Base-by-base conservation (phyloP, 1,140 invertebrate genomes). In the Hermatobates lingyangjiaoensis region DNA sequence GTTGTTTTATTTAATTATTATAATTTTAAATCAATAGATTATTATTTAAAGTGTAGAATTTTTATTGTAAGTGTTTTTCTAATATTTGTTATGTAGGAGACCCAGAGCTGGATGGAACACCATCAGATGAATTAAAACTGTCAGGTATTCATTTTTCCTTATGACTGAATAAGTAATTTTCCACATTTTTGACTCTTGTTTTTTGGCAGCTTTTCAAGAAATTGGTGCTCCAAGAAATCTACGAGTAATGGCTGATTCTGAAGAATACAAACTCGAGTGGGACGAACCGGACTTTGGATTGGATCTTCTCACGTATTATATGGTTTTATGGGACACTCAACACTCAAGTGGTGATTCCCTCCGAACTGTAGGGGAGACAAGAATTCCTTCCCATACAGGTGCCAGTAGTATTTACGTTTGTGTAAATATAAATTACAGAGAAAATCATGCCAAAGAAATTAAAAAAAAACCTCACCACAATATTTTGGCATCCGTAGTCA, bases 251-350 rank as follows among this genome's bases (percentile, higher is more conserved):
- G 25, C 53, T 14, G 73, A 71, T 0, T 65, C 64, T 10, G 72
- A 79, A 53, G 81, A 80, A n/a, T 78, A 75, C 62, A 64, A 80
- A 12, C 72, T 87, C 1, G 74, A 74, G 24, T 88, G 84, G 84
- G 70, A 76, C 45, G 73, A 79, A 20, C 83, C 84, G 1, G 62
- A 65, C 15, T 65, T 69, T 50, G 77, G 76, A 0, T 58, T 64
- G 18, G 71, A 80, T 24, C 62, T 67, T 28, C 61, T 81, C 3
- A 68, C 71, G 48, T 57, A 69, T 1, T 82, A 81, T 51, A 66
- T 69, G 0, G 72, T 82, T 0, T 71, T 70, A 55, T 81, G 78
- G 77, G 71, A 65, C 25, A 67, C 72, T 57, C 75, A 73, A 23
- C 65, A 71, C 12, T 64, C 73, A 3, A 73, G 79, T 46, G 27